Percentiles rank a stretch among this genome's conserved stretches.
phyloP scores from a whole-genome alignment of 2,797 vertebrate genomes.

The Rhabdophis nuchalis region DNA sequence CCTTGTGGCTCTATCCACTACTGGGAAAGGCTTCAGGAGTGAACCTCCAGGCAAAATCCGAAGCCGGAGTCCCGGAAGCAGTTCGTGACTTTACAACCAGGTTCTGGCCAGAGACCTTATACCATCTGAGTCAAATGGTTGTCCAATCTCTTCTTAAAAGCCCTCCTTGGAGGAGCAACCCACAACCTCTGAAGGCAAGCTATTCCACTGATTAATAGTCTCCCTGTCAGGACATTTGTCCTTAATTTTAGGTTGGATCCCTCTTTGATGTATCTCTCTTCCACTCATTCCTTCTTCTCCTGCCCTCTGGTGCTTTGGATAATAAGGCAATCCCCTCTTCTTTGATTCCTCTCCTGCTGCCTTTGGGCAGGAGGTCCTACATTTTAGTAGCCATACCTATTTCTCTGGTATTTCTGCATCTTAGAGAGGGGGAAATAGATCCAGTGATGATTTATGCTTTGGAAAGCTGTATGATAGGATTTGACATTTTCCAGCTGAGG shows the following conservation, averaged over 20 bases:
- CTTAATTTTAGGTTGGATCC: not conserved
- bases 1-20: too few species aligned
- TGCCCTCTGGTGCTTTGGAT: not conserved
- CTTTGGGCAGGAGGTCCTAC: too few species aligned
- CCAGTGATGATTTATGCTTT: conserved; percentile 72
- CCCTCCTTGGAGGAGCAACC: not conserved
- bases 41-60: too few species aligned
- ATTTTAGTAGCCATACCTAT: conserved; percentile 27
- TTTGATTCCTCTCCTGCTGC: not conserved
- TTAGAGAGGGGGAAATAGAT: conserved; percentile 32
- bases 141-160: not conserved
- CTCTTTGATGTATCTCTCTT: not conserved
- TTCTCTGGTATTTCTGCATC: conserved; percentile 19
- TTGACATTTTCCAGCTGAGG: conserved; percentile 81
- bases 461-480: conserved; percentile 71
- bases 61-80: too few species aligned
- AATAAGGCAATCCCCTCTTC: not conserved
- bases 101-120: not conserved
- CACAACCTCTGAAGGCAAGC: not conserved
- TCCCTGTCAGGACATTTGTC: not conserved
- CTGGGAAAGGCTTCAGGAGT: too few species aligned
- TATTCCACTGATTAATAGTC: not conserved
- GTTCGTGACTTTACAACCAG: too few species aligned
- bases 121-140: not conserved
- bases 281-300: not conserved